Evolutionary conservation across 2,113 vertebrate species (phyloP).

Genomic region (Erinaceus europaeus): DNA sequence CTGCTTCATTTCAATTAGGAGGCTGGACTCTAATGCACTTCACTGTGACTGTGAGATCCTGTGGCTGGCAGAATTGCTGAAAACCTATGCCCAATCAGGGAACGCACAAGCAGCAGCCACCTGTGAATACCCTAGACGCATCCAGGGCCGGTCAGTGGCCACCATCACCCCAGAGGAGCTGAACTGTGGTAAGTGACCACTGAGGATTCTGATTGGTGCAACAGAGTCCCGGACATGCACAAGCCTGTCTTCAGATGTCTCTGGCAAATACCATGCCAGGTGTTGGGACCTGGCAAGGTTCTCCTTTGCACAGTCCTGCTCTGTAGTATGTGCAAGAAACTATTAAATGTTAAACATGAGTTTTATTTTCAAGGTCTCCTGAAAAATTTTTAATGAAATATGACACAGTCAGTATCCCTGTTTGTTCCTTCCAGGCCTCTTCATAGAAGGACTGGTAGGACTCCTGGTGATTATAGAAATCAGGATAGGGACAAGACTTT

Average conservation of each 20-base stretch:
- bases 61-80: conserved; percentile 95
- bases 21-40: conserved; percentile 95
- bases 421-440: fast-evolving
- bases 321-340: neutral
- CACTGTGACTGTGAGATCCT: conserved; percentile 97
- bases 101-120: conserved; percentile 96
- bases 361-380: neutral
- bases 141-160: conserved; percentile 96
- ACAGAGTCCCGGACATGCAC: no score
- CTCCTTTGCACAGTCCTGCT: neutral
- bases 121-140: conserved; percentile 91
- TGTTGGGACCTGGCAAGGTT: neutral
- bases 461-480: neutral
- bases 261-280: neutral
- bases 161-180: conserved; percentile 95
- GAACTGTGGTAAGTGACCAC: conserved; percentile 89
- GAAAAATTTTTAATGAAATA: neutral
- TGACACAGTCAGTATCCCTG: fast-evolving
- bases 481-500: no score
- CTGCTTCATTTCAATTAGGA: conserved; percentile 79
- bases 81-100: conserved; percentile 92
- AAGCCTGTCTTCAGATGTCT: neutral
- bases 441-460: no score
- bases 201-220: no score
- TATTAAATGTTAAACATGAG: neutral